A percentile compares a stretch with the other conserved stretches of the same genome.
These are phyloP conservation scores for Drosophila antonietae DNA, from an alignment of 2,888 invertebrate genomes.

Conservation along the genomic window DNA sequence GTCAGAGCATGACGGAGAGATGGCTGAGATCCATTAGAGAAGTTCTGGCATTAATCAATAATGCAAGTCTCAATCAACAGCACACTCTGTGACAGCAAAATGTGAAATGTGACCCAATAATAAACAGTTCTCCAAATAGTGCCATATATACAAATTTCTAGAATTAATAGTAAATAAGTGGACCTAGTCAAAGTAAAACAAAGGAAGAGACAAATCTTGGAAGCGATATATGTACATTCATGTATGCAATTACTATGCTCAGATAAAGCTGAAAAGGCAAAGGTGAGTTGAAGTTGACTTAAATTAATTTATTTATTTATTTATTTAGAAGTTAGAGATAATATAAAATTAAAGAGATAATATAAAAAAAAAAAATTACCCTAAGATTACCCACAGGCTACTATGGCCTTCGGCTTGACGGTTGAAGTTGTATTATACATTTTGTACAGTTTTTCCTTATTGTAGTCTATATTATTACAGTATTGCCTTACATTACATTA, in stretches of 20 bases:
- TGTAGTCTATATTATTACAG: too few relatives aligned
- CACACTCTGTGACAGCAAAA: not conserved
- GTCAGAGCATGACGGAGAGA: not conserved
- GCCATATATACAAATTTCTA: constrained; percentile 46
- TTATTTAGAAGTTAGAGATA: too few relatives aligned
- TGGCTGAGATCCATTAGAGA: constrained; percentile 11
- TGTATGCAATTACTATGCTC: constrained; percentile 29
- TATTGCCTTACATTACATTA: too few relatives aligned
- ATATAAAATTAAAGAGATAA: too few relatives aligned
- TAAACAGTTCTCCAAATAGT: constrained; percentile 41
- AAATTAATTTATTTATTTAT: not conserved
- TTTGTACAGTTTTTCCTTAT: too few relatives aligned
- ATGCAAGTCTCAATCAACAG: not conserved
- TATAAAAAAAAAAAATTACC: too few relatives aligned
- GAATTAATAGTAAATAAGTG: constrained; percentile 13
- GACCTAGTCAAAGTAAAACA: constrained; percentile 49
- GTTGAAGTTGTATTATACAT: too few relatives aligned
- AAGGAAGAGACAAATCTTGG: not conserved
- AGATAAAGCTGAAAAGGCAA: constrained; percentile 17
- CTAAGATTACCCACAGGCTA: too few relatives aligned
- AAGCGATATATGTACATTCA: not conserved
- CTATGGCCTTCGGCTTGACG: too few relatives aligned
- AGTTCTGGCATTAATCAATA: not conserved
- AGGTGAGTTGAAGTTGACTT: constrained; percentile 35
- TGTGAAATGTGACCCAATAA: constrained; percentile 53